Evolutionary conservation across 2,113 vertebrate species (phyloP).

Genomic region (Physeter macrocephalus): DNA sequence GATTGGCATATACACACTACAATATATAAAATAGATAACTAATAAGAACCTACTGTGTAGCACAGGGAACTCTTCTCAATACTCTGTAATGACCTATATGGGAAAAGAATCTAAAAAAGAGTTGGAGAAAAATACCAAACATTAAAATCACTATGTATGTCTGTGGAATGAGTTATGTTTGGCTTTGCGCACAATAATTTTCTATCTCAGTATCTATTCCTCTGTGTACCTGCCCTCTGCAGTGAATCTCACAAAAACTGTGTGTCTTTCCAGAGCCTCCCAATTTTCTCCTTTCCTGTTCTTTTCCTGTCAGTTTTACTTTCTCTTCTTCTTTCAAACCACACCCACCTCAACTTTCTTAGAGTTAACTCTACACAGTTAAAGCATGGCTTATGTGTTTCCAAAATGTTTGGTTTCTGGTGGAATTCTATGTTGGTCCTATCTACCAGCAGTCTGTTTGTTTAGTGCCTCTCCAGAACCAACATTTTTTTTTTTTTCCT

Average conservation of each 20-base stretch:
- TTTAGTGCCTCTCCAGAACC: accelerated
- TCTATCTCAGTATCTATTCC: background rate
- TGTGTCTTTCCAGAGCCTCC: background rate
- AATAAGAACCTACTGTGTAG: background rate
- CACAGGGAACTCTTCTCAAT: background rate
- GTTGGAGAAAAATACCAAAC: background rate
- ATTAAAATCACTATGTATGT: background rate
- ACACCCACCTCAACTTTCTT: background rate
- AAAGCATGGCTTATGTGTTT: background rate
- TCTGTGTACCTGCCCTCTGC: background rate
- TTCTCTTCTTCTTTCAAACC: background rate
- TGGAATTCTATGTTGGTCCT: accelerated
- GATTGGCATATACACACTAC: background rate
- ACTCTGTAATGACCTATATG: background rate
- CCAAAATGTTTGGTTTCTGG: background rate
- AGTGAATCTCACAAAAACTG: background rate
- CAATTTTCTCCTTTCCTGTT: accelerated
- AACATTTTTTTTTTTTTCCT: background rate
- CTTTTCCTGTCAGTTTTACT: background rate
- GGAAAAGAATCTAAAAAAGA: background rate
- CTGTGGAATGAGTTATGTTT: background rate
- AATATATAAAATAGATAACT: background rate
- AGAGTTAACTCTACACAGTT: background rate
- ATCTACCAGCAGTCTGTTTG: accelerated
- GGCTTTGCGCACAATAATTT: background rate